phyloP scores from a whole-genome alignment of 2,113 vertebrate genomes.

The Tylochromis polylepis region DNA sequence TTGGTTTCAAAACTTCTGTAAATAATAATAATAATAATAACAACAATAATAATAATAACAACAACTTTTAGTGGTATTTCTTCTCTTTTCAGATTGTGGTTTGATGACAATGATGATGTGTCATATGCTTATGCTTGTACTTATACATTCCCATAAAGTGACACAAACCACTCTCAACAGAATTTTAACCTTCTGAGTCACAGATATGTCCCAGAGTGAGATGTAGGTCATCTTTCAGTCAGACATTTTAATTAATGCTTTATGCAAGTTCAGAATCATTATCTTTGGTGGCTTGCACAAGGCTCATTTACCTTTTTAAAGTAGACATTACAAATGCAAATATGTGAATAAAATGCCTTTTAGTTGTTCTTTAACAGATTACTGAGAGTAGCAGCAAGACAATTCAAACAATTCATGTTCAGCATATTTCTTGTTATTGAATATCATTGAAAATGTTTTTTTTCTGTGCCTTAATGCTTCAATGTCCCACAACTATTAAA shows the following conservation, averaged over 20 bases:
- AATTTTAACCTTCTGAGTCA: background rate
- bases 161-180: background rate
- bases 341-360: background rate
- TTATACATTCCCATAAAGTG: background rate
- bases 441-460: background rate
- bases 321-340: background rate
- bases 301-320: background rate
- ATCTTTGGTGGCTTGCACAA: background rate
- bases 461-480: background rate
- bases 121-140: background rate
- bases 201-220: background rate
- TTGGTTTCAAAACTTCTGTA: background rate
- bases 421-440: background rate
- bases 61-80: background rate
- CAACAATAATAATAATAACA: background rate
- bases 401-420: background rate
- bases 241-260: background rate
- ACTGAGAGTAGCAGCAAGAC: background rate
- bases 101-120: background rate
- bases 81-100: background rate
- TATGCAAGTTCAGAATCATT: background rate
- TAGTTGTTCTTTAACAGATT: background rate
- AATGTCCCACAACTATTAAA: background rate
- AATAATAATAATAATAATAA: background rate
- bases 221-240: background rate